Evolutionary conservation across 2,888 invertebrate species (phyloP), one percentile per base, ranked within the genome.

Genomic region (Rosalia funebris): DNA sequence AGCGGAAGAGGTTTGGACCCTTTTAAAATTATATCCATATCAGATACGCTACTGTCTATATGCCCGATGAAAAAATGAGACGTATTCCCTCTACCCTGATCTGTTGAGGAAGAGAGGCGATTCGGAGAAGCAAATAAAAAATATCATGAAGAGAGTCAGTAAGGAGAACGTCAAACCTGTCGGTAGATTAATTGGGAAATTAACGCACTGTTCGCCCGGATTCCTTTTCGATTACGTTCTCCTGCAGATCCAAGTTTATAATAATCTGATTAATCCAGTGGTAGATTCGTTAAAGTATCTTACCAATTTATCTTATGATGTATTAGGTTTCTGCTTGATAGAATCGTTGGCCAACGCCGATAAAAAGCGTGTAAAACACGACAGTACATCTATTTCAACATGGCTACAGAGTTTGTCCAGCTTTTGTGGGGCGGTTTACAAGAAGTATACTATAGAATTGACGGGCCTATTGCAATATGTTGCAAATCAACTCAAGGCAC

Each of bases 161-260:
- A 99, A 99, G 79, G 99, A 99, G 80, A 99, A 97, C 75, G 95
- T 98, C 3, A 99, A 98, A 81, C 95, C 94, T 1, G 93, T 96
- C 62, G 99, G 99, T 0, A 86, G 99, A 60, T 90, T 93, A 45
- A 92, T 99, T 66, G 99, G 98, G 10, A 99, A 99, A 84, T 84
- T 98, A 25, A 95, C 96, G 17, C 98, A 99, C 79, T 95, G 94
- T 47, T 94, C 96, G 39, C 98, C 99, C 0, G 93, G 94, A 5
- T 92, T 96, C 74, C 86, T 99, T 3, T 98, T 99, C 79, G 98
- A 99, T 83, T 98, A 98, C 80, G 95, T 82, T 20, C 63, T 82
- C 32, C 67, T 81, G 44, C 82, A 81, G 73, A 82, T 82, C 53
- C 82, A 82, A 66, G 80, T 82, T 16, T 82, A 81, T 64, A 82